phyloP scores from a whole-genome alignment of 2,113 vertebrate species.

The Pomatostomus ruficeps region DNA sequence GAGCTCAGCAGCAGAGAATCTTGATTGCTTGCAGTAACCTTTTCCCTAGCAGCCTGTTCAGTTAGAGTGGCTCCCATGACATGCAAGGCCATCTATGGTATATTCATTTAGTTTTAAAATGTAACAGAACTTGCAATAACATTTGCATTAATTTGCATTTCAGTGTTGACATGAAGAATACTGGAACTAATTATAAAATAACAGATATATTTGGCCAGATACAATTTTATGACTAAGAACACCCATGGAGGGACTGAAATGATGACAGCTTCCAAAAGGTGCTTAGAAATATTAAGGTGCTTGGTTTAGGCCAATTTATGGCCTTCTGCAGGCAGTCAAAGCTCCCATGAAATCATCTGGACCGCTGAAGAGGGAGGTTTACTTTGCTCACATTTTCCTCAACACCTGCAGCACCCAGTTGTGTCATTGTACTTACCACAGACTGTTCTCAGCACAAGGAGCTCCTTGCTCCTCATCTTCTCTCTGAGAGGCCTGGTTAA shows the following conservation, averaged over 20 bases:
- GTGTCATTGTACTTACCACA: background rate
- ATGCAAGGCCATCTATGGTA: background rate
- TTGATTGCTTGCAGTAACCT: background rate
- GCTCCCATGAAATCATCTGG: background rate
- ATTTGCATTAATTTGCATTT: constrained; percentile 14
- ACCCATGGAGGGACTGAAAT: background rate
- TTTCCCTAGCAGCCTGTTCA: background rate
- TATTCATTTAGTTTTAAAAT: background rate
- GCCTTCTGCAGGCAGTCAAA: background rate
- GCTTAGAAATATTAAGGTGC: background rate
- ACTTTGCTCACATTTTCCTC: background rate
- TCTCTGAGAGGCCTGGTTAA: background rate
- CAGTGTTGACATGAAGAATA: background rate
- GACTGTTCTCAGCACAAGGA: background rate
- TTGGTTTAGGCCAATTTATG: background rate
- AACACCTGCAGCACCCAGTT: background rate
- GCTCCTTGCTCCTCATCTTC: background rate
- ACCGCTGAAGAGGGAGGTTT: background rate
- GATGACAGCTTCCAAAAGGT: background rate
- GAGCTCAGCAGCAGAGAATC: background rate
- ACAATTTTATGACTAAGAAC: background rate
- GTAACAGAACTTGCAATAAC: background rate
- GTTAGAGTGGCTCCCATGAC: background rate
- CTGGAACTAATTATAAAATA: background rate
- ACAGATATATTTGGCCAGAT: background rate